Evolutionary conservation across 2,888 invertebrate species (phyloP).

Genomic region (Adelognathus sp.): DNA sequence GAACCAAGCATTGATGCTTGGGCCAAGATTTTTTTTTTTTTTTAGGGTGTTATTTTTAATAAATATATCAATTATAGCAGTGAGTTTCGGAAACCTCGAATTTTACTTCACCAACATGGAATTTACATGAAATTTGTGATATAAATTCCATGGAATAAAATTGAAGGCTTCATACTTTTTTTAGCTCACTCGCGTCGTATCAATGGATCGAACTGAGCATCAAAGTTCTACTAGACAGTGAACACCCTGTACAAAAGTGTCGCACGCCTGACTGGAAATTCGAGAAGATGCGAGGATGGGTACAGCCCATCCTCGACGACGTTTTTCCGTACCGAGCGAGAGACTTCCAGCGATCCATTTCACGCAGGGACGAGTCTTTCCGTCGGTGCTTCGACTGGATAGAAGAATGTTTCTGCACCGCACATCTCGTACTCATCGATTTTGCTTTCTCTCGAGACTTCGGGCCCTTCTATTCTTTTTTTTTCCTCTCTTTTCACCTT

Average conservation of each 20-base stretch:
- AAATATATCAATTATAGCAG: too few species aligned
- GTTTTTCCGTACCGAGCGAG: conserved; percentile 56
- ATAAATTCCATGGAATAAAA: too few species aligned
- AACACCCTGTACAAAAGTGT: conserved; percentile 26
- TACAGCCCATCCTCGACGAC: neutral
- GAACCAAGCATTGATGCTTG: too few species aligned
- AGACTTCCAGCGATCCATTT: conserved; percentile 71
- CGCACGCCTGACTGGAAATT: conserved; percentile 59
- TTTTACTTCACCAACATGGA: too few species aligned
- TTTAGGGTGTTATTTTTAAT: too few species aligned
- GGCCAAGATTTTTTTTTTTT: too few species aligned
- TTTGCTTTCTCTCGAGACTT: conserved; percentile 63
- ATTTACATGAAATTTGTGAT: too few species aligned
- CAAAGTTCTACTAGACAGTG: neutral
- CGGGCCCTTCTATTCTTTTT: neutral
- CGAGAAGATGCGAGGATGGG: conserved; percentile 1
- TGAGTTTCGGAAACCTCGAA: too few species aligned
- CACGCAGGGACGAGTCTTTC: conserved; percentile 72
- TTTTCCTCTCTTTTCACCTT: neutral
- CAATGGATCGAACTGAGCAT: neutral
- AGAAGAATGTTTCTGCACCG: conserved; percentile 66
- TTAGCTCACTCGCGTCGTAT: neutral
- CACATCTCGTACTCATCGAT: conserved; percentile 64
- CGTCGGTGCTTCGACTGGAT: conserved; percentile 56
- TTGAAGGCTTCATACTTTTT: too few species aligned